A percentile compares a stretch with the other conserved stretches of the same genome.
These are phyloP conservation scores for Macrobrachium rosenbergii DNA, from an alignment of 1,140 invertebrate species.

Conservation along the genomic window DNA sequence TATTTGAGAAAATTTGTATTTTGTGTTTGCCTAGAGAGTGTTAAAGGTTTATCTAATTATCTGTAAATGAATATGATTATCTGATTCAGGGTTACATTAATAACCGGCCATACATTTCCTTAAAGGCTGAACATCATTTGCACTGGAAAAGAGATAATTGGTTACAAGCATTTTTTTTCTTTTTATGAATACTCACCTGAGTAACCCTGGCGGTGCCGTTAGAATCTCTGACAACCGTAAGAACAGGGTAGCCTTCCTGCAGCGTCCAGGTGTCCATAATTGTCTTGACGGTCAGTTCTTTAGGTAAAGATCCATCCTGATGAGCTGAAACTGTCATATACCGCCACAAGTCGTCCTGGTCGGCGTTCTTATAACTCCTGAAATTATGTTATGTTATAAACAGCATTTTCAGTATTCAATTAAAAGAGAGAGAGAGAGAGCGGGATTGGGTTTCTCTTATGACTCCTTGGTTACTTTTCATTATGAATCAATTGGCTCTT, in stretches of 20 bases:
- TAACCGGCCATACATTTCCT: too few species aligned
- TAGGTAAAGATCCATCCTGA: constrained; percentile 71
- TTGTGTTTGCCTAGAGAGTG: too few species aligned
- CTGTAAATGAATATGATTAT: too few species aligned
- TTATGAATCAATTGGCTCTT: not conserved
- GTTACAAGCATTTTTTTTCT: too few species aligned
- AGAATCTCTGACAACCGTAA: constrained; percentile 68
- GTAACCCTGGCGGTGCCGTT: not conserved
- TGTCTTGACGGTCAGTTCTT: constrained; percentile 77
- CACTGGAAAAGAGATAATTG: too few species aligned
- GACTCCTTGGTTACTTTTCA: not conserved
- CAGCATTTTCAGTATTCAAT: too few species aligned
- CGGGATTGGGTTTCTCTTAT: not conserved
- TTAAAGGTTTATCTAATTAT: too few species aligned
- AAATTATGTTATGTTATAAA: too few species aligned
- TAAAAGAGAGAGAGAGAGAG: not conserved
- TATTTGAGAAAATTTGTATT: too few species aligned
- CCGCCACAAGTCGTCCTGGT: constrained; percentile 88
- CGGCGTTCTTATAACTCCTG: constrained; percentile 75
- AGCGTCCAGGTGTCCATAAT: constrained; percentile 76
- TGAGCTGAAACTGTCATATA: constrained; percentile 72
- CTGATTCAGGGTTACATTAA: too few species aligned
- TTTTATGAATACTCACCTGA: not conserved
- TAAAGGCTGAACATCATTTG: too few species aligned
- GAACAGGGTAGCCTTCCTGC: constrained; percentile 74